These are phyloP conservation scores for Tapera naevia DNA, from an alignment of 2,797 vertebrate genomes.

Conservation along the genomic window DNA sequence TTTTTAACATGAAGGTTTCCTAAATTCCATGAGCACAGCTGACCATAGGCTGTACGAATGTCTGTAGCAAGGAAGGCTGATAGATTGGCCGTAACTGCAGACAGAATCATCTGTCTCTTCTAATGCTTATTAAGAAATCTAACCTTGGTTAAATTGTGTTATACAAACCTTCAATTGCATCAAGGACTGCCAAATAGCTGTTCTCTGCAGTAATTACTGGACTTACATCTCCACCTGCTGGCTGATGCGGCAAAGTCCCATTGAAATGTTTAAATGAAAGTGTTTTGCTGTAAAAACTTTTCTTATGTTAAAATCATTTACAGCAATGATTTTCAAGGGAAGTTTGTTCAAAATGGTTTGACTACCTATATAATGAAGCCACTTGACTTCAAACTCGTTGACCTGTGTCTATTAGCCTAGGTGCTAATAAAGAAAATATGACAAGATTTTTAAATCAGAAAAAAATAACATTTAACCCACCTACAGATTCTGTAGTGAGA, in stretches of 20 bases:
- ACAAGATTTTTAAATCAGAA: background rate
- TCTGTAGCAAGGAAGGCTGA: background rate
- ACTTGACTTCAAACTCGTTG: background rate
- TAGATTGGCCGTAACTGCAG: constrained; percentile 12
- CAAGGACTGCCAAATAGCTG: background rate
- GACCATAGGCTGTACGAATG: background rate
- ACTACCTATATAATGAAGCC: background rate
- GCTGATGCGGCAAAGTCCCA: background rate
- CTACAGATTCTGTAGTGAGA: background rate
- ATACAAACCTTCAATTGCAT: background rate
- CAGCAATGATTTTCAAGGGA: background rate
- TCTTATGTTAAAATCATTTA: background rate
- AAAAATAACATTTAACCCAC: background rate
- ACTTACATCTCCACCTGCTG: constrained; percentile 78
- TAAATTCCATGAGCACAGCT: background rate
- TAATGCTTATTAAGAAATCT: constrained; percentile 56
- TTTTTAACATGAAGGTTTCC: background rate
- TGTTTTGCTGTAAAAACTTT: background rate
- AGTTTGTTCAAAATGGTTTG: background rate
- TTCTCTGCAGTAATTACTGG: constrained; percentile 32
- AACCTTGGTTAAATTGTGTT: background rate
- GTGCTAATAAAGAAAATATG: background rate
- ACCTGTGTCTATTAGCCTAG: background rate
- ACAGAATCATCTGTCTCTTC: constrained; percentile 42
- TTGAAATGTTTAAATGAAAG: background rate